These are phyloP conservation scores for Caracal caracal DNA, from an alignment of 2,113 vertebrate genomes.

Conservation along the genomic window DNA sequence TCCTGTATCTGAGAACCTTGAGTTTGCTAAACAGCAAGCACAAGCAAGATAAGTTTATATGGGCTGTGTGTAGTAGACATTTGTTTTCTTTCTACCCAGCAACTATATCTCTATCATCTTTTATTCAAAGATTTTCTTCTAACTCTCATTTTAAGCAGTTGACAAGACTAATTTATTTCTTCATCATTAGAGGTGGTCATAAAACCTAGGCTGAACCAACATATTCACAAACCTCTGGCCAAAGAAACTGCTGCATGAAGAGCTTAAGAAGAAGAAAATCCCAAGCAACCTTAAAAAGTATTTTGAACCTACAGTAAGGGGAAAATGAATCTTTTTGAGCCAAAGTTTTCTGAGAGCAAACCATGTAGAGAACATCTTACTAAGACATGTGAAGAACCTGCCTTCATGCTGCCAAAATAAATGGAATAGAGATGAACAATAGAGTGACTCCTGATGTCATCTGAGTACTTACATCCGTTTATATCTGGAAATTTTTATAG, in stretches of 20 bases:
- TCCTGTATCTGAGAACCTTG: neutral
- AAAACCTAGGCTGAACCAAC: neutral
- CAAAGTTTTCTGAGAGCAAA: neutral
- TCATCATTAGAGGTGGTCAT: neutral
- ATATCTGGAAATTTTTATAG: neutral
- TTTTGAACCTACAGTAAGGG: neutral
- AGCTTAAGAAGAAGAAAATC: neutral
- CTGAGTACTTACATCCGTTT: neutral
- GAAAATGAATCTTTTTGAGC: neutral
- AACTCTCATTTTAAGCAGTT: neutral
- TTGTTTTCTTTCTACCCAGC: neutral
- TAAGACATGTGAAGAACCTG: neutral
- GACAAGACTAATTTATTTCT: neutral
- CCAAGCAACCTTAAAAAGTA: neutral
- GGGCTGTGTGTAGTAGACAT: neutral
- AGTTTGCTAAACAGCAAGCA: neutral
- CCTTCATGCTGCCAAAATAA: neutral
- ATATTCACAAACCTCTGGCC: neutral
- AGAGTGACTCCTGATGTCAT: neutral
- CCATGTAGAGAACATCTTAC: neutral
- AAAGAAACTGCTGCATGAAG: neutral
- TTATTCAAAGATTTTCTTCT: neutral
- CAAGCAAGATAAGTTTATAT: neutral
- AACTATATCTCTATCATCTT: neutral
- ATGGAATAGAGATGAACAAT: fast-evolving